phyloP scores from a whole-genome alignment of 2,888 invertebrate species.

The Barypeithes pellucidus region DNA sequence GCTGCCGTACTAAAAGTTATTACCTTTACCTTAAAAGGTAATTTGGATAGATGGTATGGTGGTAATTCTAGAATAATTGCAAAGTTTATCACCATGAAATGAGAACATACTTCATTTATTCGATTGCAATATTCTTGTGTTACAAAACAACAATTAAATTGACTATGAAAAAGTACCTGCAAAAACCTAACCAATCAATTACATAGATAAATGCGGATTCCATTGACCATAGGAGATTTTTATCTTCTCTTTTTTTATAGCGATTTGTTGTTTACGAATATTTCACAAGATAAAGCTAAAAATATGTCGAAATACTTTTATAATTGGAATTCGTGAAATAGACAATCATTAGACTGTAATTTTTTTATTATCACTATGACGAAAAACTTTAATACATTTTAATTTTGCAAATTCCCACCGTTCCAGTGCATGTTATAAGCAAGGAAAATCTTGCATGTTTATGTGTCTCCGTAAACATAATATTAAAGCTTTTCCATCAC shows the following conservation, averaged over 20 bases:
- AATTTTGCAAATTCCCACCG: no score
- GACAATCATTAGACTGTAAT: neutral
- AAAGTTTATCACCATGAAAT: no score
- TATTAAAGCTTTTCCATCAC: no score
- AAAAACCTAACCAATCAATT: slow-evolving; percentile 26
- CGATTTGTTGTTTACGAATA: slow-evolving; percentile 11
- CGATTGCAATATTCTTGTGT: neutral
- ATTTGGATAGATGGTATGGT: no score
- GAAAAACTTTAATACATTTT: neutral
- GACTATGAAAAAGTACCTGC: slow-evolving; percentile 6
- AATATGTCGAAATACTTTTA: neutral
- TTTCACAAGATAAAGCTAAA: slow-evolving; percentile 4
- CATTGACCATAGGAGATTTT: slow-evolving; percentile 22
- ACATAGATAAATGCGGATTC: slow-evolving; percentile 24
- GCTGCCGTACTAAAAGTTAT: no score
- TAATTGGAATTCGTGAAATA: neutral
- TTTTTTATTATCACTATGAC: neutral
- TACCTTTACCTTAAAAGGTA: no score
- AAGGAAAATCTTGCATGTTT: no score
- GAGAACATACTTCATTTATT: no score
- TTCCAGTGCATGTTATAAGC: no score
- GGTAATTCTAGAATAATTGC: no score
- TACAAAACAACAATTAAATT: slow-evolving; percentile 16
- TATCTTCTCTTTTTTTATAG: slow-evolving; percentile 3
- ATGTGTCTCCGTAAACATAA: no score